Evolutionary conservation across 2,888 invertebrate species (phyloP).

Genomic region (Gonocerus acuteangulatus): DNA sequence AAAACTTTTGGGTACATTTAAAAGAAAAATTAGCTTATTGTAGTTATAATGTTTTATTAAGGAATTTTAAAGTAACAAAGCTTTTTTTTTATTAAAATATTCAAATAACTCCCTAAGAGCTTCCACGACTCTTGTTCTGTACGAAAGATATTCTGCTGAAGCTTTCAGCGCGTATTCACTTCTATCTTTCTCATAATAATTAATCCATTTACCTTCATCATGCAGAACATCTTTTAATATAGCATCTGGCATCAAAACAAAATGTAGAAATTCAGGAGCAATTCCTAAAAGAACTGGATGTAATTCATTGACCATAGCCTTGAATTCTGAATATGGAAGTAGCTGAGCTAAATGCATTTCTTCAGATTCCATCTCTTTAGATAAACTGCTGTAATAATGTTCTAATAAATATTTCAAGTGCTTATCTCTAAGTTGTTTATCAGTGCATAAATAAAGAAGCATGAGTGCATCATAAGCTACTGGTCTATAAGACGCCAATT

Average conservation of each 20-base stretch:
- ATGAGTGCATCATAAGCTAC: conserved; percentile 13
- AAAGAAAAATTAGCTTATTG: no score
- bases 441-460: not conserved
- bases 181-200: no score
- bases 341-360: not conserved
- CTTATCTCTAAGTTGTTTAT: no score
- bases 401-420: not conserved
- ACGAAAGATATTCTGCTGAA: no score
- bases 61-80: no score
- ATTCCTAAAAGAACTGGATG: not conserved
- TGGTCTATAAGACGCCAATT: conserved; percentile 8
- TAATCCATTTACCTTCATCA: no score
- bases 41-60: no score
- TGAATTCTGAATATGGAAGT: not conserved
- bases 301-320: not conserved
- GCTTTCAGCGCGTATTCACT: no score
- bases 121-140: no score
- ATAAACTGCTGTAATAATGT: not conserved
- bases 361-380: not conserved
- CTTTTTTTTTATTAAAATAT: no score
- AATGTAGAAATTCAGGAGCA: not conserved
- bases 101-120: no score
- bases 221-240: not conserved
- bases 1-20: no score
- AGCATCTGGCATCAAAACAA: not conserved